Percentiles rank a stretch among this genome's conserved stretches.
phyloP scores from a whole-genome alignment of 1,140 invertebrate genomes.

The Pogonognathellus flavescens region DNA sequence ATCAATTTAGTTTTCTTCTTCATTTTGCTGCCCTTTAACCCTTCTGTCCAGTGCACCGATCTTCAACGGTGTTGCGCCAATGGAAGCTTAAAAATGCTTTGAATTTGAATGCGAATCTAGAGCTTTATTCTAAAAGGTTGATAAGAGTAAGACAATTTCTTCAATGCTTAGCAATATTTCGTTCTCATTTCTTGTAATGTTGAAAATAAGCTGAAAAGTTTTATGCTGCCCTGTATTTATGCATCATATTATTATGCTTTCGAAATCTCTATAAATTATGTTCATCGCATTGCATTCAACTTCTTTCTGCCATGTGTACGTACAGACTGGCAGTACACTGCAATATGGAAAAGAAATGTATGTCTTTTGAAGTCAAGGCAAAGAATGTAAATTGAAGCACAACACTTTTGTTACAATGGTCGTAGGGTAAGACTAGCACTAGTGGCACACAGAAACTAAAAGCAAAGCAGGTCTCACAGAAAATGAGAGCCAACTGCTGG shows the following conservation, averaged over 20 bases:
- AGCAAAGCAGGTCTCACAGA: slow-evolving; percentile 15
- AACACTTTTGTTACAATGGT: slow-evolving; percentile 28
- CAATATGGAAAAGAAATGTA: not conserved
- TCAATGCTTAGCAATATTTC: no score
- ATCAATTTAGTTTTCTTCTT: no score
- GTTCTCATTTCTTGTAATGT: no score
- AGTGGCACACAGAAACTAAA: slow-evolving; percentile 4
- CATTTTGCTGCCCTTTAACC: no score
- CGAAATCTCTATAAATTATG: slow-evolving; percentile 33
- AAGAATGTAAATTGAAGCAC: slow-evolving; percentile 38
- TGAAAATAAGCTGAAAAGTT: not conserved
- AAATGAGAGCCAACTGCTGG: slow-evolving; percentile 35
- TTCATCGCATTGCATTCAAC: slow-evolving; percentile 2
- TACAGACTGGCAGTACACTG: not conserved
- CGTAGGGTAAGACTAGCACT: not conserved
- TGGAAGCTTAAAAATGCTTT: no score
- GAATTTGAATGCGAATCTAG: no score
- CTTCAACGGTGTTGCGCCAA: no score
- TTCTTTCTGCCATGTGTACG: no score
- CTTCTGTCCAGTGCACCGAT: no score
- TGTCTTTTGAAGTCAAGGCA: slow-evolving; percentile 43
- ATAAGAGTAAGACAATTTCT: no score
- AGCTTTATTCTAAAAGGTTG: no score
- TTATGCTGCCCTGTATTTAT: not conserved
- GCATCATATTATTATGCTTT: not conserved